Conservation (phyloP, 2,113 vertebrate species). For the Microcebus ravelobensis region DNA sequence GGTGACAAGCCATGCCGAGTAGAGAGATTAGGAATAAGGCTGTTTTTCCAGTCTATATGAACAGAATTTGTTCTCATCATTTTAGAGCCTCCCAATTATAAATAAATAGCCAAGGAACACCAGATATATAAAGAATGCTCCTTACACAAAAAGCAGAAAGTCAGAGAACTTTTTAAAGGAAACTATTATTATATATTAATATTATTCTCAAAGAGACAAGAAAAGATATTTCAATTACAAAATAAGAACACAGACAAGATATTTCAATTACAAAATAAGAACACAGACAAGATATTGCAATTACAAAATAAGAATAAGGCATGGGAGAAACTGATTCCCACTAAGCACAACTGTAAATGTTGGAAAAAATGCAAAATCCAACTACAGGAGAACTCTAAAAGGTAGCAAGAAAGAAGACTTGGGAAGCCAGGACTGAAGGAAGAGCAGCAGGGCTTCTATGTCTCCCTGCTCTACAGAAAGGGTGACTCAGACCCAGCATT, state of each 20-base stretch:
- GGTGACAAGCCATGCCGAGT: background rate
- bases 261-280: background rate
- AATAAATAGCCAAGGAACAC: too few relatives aligned
- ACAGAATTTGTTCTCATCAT: too few relatives aligned
- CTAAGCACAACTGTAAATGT: background rate
- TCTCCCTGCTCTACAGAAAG: background rate
- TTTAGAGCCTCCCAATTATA: background rate
- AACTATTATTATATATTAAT: background rate
- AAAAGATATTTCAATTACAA: background rate
- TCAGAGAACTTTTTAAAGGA: background rate
- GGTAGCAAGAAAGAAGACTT: background rate
- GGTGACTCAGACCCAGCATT: background rate
- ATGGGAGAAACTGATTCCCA: background rate
- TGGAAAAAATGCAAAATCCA: background rate
- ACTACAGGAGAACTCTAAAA: background rate
- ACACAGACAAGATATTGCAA: background rate
- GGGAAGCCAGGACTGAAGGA: background rate
- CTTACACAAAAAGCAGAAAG: background rate
- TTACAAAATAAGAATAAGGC: background rate
- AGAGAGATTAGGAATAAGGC: background rate
- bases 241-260: background rate
- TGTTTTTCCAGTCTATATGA: too few relatives aligned
- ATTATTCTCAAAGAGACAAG: background rate
- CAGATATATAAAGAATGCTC: background rate
- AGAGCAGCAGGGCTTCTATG: background rate